phyloP scores from a whole-genome alignment of 2,797 vertebrate genomes.

The Myotis pilosus region DNA sequence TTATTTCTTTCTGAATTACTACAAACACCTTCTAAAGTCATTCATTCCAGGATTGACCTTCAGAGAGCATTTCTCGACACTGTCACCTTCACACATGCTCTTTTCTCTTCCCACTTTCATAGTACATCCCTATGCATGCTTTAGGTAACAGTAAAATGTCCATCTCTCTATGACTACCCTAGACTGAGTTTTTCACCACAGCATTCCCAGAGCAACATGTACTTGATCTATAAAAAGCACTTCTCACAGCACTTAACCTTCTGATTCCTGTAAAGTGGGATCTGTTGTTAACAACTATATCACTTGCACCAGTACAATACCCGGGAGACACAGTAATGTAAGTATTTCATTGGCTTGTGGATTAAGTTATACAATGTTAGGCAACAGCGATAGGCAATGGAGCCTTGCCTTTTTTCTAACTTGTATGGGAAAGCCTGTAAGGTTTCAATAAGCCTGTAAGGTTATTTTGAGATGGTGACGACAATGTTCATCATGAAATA shows the following conservation, averaged over 20 bases:
- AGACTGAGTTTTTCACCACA: not conserved
- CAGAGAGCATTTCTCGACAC: not conserved
- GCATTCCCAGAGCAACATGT: not conserved
- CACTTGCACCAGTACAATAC: not conserved
- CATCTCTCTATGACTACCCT: not conserved
- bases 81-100: not conserved
- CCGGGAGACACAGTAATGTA: not conserved
- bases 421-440: not conserved
- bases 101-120: not conserved
- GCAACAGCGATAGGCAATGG: not conserved
- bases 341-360: not conserved
- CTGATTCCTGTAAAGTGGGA: not conserved
- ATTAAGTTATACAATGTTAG: not conserved
- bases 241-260: not conserved
- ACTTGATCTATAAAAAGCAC: not conserved
- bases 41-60: not conserved
- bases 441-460: not conserved
- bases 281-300: not conserved
- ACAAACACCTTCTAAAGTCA: not conserved
- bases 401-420: not conserved
- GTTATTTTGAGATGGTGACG: not conserved
- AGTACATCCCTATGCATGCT: not conserved
- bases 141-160: not conserved
- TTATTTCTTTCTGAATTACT: not conserved
- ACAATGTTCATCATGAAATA: not conserved